Evolutionary conservation across 2,113 vertebrate genomes (phyloP), one percentile per base, ranked within the genome.

Genomic region (Pelvicachromis taeniatus): DNA sequence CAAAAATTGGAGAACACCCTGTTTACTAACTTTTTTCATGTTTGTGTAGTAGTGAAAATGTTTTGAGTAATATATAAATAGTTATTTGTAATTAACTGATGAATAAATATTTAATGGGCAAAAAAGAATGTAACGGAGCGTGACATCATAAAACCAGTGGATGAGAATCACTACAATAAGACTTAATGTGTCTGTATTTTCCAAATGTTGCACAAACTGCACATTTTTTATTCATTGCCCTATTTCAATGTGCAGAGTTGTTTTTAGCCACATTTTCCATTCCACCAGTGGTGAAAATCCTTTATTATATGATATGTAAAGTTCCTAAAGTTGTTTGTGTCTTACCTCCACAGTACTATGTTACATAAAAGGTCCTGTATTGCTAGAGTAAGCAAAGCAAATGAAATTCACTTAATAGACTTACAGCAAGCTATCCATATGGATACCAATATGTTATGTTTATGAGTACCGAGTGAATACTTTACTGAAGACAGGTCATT

Each of bases 401-500:
- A 82, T 33, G 17, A 86, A 73, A 77, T 91, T 50, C 40, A 85
- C 77, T 53, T 63, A 78, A 86, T 26, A 80, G 78, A 81, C 45
- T 77, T 65, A 87, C 70, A 83, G 80, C 79, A 80, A 80, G 85
- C 86, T 59, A 73, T 79, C 91, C 89, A 85, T 86, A 87, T 91
- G 80, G 88, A 77, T 81, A 77, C 75, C 75, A 52, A 77, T 88
- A 83, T 61, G 78, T 90, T 92, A 85, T 88, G 91, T 90, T 93
- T 94, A 94, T 88, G 92, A 91, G 90, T 59, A 80, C 77, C 89
- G 78, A 88, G 84, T 91, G 81, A 92, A 94, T 85, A 89, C 88
- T 92, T 92, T 77, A 42, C 85, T 55, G 68, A 83, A 89, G 83
- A 85, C 93, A 92, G 93, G 92, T 93, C 94, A 96, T 96, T 95